A percentile compares a stretch with the other conserved stretches of the same genome.
Evolutionary conservation across 2,113 vertebrate genomes (phyloP).

Genomic region (Neotragus pygmaeus): DNA sequence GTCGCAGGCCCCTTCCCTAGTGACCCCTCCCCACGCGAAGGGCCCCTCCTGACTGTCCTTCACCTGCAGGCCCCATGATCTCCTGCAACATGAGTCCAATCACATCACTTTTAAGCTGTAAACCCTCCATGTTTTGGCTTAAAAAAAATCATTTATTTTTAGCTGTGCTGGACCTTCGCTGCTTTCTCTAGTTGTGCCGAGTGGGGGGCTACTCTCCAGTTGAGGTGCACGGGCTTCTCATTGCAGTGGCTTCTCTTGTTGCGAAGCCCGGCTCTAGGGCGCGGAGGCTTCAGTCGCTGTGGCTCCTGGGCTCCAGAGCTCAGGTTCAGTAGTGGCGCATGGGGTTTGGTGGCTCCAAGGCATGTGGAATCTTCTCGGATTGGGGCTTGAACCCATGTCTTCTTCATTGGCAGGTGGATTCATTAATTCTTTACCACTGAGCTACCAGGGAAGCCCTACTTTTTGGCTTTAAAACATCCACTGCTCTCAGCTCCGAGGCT

Average conservation of each 20-base stretch:
- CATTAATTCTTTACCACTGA: not conserved
- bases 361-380: not conserved
- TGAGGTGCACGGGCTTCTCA: not conserved
- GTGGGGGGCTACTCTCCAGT: not conserved
- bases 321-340: not conserved
- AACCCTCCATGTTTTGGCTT: not conserved
- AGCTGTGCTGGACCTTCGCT: not conserved
- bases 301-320: not conserved
- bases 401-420: not conserved
- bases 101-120: not conserved
- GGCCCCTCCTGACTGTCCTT: not conserved
- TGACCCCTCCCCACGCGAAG: not conserved
- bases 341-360: not conserved
- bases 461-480: not conserved
- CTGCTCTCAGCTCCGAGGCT: not conserved
- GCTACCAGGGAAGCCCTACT: not conserved
- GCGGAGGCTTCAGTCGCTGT: not conserved
- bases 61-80: not conserved
- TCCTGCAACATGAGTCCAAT: not conserved
- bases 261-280: not conserved
- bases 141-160: not conserved
- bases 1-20: accelerated
- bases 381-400: not conserved
- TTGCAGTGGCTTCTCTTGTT: not conserved
- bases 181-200: not conserved